Base-by-base conservation (phyloP, 2,888 invertebrate species). In the Plusia festucae region DNA sequence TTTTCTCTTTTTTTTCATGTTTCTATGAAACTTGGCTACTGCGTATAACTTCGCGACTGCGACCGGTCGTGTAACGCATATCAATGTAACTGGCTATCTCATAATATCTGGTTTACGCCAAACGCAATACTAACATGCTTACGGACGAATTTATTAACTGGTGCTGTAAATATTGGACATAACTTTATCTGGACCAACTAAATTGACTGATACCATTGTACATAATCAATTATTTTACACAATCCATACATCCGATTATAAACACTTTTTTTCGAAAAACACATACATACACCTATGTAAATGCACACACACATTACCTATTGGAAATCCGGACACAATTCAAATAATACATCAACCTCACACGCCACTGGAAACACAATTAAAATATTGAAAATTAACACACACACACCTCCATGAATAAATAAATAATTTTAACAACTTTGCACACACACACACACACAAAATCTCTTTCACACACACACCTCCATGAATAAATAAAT, bases 1-100 rank as follows among this genome's bases (percentile, higher is more conserved):
- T 95, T 95, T 91, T 76, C 65, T 90, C 90, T 93, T 92, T 95
- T 94, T 95, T 95, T 95, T 91, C 95, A 95, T 95, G 95, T 93
- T 94, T 93, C 91, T 93, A 88, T 94, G 93, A 93, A 93, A 93
- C 93, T 93, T 93, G 92, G 91, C 92, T 91, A 93, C 93, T 89
- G 89, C 93, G 82, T 82, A 73, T 80, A 81, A 73, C 81, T 76
- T 69, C 74, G 82, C 82, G 80, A 75, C 82, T 75, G 55, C 92
- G 93, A 91, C 92, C 90, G 87, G 85, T 82, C 85, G 82, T 85
- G 87, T 90, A 88, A 91, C 84, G 86, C 89, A 91, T 86, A 84
- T 64, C 79, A 87, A 84, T 82, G 85, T 86, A 88, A 89, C 85
- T 89, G 89, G 91, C 91, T 91, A 88, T 89, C 85, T 87, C 90